These are phyloP conservation scores for Triops cancriformis DNA, from an alignment of 1,140 invertebrate genomes.

Conservation along the genomic window DNA sequence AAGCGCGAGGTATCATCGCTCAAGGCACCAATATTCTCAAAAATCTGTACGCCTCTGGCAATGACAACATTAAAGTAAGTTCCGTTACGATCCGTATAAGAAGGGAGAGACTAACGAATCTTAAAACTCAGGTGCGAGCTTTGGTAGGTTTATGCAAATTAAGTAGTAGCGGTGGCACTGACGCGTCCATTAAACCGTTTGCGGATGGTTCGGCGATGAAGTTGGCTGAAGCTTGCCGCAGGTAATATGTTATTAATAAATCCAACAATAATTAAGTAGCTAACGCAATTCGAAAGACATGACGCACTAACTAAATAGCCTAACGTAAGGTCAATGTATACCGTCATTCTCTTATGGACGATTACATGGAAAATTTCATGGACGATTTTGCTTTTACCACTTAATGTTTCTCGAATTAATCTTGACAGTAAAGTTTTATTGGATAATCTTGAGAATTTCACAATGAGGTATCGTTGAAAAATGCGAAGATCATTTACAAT, in stretches of 20 bases:
- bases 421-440: no score
- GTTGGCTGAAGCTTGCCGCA: slow-evolving; percentile 82
- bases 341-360: no score
- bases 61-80: slow-evolving; percentile 71
- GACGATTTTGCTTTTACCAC: no score
- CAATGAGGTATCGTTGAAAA: no score
- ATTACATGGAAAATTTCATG: no score
- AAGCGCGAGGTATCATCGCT: slow-evolving; percentile 79
- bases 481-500: no score
- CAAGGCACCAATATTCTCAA: slow-evolving; percentile 92
- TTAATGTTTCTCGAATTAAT: no score
- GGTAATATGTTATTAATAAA: no score
- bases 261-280: no score
- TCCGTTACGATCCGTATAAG: neutral
- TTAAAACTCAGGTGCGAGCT: slow-evolving; percentile 53
- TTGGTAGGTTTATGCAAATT: slow-evolving; percentile 94
- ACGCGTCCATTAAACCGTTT: slow-evolving; percentile 86
- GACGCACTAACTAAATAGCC: slow-evolving; percentile 15
- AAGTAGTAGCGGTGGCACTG: slow-evolving; percentile 90
- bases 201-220: slow-evolving; percentile 90
- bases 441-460: no score
- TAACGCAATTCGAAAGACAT: no score
- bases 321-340: neutral
- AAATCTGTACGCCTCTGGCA: slow-evolving; percentile 79
- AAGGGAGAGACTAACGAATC: neutral